Conservation (phyloP, 2,113 vertebrate genomes). For the Cynoglossus semilaevis region DNA sequence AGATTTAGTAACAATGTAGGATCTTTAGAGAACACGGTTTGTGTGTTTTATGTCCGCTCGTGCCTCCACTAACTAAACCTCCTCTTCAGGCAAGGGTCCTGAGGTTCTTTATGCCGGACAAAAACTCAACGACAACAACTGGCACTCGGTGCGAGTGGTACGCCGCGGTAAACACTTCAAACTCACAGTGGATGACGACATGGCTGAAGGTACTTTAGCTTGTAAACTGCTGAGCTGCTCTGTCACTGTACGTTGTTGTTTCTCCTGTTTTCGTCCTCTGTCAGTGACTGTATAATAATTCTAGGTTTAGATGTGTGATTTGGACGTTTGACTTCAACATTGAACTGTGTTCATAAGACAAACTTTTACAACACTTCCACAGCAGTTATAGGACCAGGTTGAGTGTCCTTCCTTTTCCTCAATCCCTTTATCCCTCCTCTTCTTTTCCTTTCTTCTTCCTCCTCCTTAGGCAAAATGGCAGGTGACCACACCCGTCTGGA, state of each 20-base stretch:
- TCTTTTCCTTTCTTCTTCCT: slow-evolving; percentile 5
- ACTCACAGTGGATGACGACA: slow-evolving; percentile 92
- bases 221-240: not conserved
- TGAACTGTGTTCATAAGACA: too few species aligned
- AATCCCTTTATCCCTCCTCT: slow-evolving; percentile 8
- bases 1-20: too few species aligned
- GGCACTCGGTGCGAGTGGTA: slow-evolving; percentile 93
- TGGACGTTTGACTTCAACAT: too few species aligned
- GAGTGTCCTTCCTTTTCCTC: slow-evolving; percentile 7
- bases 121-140: slow-evolving; percentile 97
- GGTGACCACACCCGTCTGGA: slow-evolving; percentile 96
- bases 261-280: not conserved
- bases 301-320: too few species aligned
- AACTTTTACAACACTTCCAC: not conserved
- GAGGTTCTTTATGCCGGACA: slow-evolving; percentile 95
- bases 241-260: not conserved
- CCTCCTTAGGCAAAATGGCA: slow-evolving; percentile 86
- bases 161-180: slow-evolving; percentile 92
- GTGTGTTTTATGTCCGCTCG: slow-evolving; percentile 21
- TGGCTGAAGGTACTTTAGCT: slow-evolving; percentile 85
- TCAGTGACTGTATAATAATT: not conserved
- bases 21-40: not conserved
- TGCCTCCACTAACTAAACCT: slow-evolving; percentile 66
- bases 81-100: slow-evolving; percentile 92
- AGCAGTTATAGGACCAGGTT: not conserved